Base-by-base conservation (phyloP, 2,113 vertebrate genomes). In the Antechinus flavipes region DNA sequence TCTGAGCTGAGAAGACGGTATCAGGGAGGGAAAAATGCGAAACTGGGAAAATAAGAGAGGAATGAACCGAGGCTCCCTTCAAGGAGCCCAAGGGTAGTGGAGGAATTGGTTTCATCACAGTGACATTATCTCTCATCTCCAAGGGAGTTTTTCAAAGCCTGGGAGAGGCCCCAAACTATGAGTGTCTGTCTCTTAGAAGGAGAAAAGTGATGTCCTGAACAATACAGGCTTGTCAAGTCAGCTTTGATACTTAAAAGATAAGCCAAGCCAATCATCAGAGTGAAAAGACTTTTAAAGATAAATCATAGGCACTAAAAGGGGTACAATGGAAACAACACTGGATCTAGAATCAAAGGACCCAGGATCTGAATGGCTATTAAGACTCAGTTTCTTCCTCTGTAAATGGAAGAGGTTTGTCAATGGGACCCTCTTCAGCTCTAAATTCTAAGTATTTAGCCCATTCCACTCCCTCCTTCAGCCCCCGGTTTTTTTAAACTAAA, bases 211-310 rank as follows among this genome's bases (percentile, higher is more conserved):
- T 8, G n/a, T 14, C 5, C 25, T 84, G 92, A 50, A 49, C 42
- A 96, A 50, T 19, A 42, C 12, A 90, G 52, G 53, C 54, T 35
- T 42, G 22, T 94, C 50, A 25, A 16, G 19, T 47, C 49, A 93
- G 9, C 91, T 47, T 54, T 93, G 35, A 27, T 94, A 14, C 90
- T 94, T 91, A 54, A 91, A 84, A 89, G 93, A 58, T 27, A 49
- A 27, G 42, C 1, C 5, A 35, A 0, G 68, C n/a, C 42, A 84
- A 84, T 84, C 19, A 84, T 56, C 24, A 56, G 55, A 23, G 0
- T 54, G 24, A 26, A 56, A 56, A 76, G 14, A n/a, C 35, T 76
- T n/a, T 76, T 76, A 19, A 76, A n/a, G 61, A 76, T n/a, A 76
- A 76, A 76, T 76, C 35, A n/a, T n/a, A 7, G 61, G 35, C 30